Evolutionary conservation across 2,113 vertebrate genomes (phyloP), one percentile per base, ranked within the genome.

Genomic region (Oncorhynchus mykiss): DNA sequence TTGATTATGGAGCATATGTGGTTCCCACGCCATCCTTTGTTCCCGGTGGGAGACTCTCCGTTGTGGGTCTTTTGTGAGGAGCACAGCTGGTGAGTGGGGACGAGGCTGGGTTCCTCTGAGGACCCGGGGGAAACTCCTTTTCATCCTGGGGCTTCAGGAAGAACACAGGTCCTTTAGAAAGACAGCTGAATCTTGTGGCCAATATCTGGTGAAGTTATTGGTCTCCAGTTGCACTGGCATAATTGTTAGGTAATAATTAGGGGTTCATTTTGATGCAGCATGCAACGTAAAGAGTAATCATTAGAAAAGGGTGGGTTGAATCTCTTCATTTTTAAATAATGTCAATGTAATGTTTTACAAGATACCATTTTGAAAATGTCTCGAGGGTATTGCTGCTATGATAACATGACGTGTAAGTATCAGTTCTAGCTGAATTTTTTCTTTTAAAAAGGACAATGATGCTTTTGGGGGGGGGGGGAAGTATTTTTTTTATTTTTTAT

Each of bases 1-100:
- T 91, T 90, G 91, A 92, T 91, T 84, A 74, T 81, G 72, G 74
- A 86, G 75, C 80, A 78, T 71, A 81, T 80, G 76, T 72, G 70
- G 81, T 78, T 77, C 79, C 84, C 75, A 78, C 78, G 72, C 64
- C 76, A 71, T 88, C 86, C 73, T 83, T 85, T 84, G 77, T 79
- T 69, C 27, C 49, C 45, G 72, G 71, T 73, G 69, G 39, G 9
- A 45, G 39, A 71, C 76, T n/a, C 29, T 67, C 65, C 62, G 59
- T 72, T 73, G 72, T 79, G 64, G 71, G 67, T 34, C 24, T 65
- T 45, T 51, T 22, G 45, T 16, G 31, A 51, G 67, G 29, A 16
- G 75, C 18, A 68, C 78, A 80, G 78, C 66, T 76, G 70, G 5
- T 49, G 69, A 75, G 70, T 75, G 78, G 67, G 73, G 71, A 64